A percentile compares a stretch with the other conserved stretches of the same genome.
phyloP scores from a whole-genome alignment of 2,797 vertebrate species.

The Antennarius maculatus region DNA sequence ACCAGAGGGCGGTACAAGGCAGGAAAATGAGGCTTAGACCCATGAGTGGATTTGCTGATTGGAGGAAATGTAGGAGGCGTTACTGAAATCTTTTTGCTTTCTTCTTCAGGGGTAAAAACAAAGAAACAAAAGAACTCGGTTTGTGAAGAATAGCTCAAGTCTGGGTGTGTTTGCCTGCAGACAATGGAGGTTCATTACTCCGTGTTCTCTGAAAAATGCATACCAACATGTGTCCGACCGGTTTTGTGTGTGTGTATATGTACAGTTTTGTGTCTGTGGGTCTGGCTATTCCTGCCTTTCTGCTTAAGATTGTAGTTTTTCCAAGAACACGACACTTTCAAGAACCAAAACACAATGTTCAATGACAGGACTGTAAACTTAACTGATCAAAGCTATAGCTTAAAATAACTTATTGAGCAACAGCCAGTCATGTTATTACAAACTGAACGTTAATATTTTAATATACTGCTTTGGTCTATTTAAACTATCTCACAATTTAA shows the following conservation, averaged over 20 bases:
- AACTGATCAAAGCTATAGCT: no score
- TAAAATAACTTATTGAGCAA: no score
- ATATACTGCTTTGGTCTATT: no score
- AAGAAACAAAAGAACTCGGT: background rate
- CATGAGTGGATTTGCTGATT: constrained; percentile 35
- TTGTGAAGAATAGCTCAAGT: background rate
- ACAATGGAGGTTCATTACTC: background rate
- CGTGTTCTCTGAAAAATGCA: background rate
- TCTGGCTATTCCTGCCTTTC: background rate
- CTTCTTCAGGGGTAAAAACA: background rate
- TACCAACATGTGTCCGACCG: background rate
- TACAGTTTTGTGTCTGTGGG: background rate
- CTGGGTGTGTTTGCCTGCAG: background rate
- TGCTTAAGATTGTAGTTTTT: background rate
- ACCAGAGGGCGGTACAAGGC: constrained; percentile 43
- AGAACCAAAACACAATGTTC: background rate
- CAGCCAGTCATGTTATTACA: no score
- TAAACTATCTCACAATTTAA: no score
- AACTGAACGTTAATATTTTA: no score
- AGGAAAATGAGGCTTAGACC: background rate
- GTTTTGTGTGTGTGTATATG: background rate
- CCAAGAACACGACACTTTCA: background rate
- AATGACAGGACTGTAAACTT: background rate
- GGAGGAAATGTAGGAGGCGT: constrained; percentile 55
- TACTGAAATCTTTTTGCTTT: constrained; percentile 51